These are phyloP conservation scores for Numenius phaeopus DNA, from an alignment of 2,797 vertebrate genomes.

Conservation along the genomic window DNA sequence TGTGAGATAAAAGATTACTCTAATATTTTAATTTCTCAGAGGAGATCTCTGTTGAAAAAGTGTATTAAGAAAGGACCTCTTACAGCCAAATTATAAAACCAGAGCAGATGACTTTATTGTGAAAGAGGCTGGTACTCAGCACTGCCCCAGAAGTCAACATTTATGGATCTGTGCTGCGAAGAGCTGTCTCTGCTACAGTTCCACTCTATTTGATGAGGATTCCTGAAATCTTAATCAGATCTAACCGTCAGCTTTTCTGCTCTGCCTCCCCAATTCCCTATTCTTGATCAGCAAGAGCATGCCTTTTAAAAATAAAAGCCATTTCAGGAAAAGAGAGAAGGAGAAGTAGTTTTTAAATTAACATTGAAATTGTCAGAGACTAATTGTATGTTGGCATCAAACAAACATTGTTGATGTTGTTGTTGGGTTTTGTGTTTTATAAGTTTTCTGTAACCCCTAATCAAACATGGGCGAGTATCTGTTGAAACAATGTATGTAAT, in stretches of 20 bases:
- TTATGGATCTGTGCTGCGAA: constrained; percentile 55
- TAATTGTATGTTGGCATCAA: constrained; percentile 82
- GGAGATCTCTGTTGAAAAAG: constrained; percentile 33
- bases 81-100: constrained; percentile 40
- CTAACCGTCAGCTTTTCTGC: constrained; percentile 52
- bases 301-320: constrained; percentile 43
- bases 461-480: constrained; percentile 77
- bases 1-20: constrained; percentile 12
- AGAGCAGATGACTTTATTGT: constrained; percentile 32
- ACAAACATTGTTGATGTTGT: constrained; percentile 70
- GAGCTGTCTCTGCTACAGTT: constrained; percentile 57
- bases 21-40: constrained; percentile 66
- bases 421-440: constrained; percentile 69
- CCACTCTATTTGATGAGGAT: constrained; percentile 65
- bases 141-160: constrained; percentile 54
- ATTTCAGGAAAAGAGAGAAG: constrained; percentile 11
- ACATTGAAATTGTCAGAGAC: constrained; percentile 71
- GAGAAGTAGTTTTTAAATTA: constrained; percentile 73
- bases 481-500: constrained; percentile 80
- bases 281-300: constrained; percentile 48
- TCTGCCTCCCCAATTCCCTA: constrained; percentile 51
- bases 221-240: constrained; percentile 71
- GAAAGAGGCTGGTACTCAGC: constrained; percentile 22
- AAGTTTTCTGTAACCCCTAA: constrained; percentile 83
- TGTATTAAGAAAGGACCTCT: constrained; percentile 30